These are phyloP conservation scores for Molossus alvarezi DNA, from an alignment of 2,797 vertebrate species.

Conservation along the genomic window DNA sequence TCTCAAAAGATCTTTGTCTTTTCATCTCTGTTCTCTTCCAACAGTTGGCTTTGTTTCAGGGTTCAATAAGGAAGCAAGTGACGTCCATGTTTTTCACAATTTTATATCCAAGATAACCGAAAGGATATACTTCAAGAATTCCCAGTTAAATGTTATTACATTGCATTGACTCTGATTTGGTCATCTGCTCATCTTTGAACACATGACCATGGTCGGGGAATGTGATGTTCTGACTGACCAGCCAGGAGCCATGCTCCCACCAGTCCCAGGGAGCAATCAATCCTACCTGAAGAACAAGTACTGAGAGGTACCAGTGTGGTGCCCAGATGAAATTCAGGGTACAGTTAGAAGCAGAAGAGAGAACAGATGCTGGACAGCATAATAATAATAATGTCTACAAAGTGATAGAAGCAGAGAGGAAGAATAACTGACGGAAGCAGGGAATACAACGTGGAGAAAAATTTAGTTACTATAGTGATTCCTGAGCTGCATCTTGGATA, in stretches of 20 bases:
- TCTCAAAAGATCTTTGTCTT: neutral
- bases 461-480: neutral
- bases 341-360: neutral
- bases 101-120: neutral
- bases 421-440: neutral
- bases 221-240: neutral
- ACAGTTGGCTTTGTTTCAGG: neutral
- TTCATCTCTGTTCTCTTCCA: neutral
- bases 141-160: neutral
- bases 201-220: neutral
- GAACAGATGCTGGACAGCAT: neutral
- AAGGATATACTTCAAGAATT: neutral
- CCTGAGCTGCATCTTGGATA: neutral
- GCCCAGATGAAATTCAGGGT: neutral
- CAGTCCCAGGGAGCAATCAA: neutral
- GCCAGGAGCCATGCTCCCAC: neutral
- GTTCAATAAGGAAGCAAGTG: neutral
- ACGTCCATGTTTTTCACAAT: neutral
- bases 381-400: neutral
- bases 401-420: neutral
- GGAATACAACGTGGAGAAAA: neutral
- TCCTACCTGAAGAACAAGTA: neutral
- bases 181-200: slow-evolving; percentile 15
- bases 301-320: neutral
- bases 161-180: neutral